Evolutionary conservation across 2,888 invertebrate species (phyloP), one percentile per base, ranked within the genome.

Genomic region (Agrochola circellaris): DNA sequence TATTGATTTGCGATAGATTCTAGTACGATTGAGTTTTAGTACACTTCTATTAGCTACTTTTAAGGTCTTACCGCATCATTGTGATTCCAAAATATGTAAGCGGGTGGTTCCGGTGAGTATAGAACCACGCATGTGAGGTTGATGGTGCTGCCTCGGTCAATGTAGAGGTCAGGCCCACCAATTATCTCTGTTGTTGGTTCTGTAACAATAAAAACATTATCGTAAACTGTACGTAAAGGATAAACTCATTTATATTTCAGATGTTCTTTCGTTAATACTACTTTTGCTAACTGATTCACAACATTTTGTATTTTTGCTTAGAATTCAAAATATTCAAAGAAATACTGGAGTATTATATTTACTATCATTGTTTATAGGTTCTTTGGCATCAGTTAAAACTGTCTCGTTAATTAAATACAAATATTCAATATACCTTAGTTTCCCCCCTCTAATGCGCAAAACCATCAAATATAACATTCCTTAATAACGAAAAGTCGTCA

Each of bases 1-100:
- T 45, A 70, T 30, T 34, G 15, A 58, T 58, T 66, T 42, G 2
- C 15, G 8, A 34, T 15, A 3, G 8, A 54, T 51, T 76, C 0
- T 26, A 23, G 9, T 51, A 15, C 23, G 1, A 7, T 23, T 30
- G 38, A 2, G 0, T 38, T 30, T 45, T 26, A 11, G 1, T 17
- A 30, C 13, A 48, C 6, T 9, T 78, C 0, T 38, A 11, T 79
- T 58, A 42, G 11, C 0, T 38, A n/a, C 1, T 61, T 13, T n/a
- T 11, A 45, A 38, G 30, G 17, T 38, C 98, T 98, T 97, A 99
- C 99, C 95, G 98, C 98, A 94, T 98, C 98, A 96, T 99, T 99
- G 96, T 99, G 99, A 97, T 99, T 99, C 99, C 99, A 99, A 95
- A 98, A 99, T 94, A 99, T 99, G 95, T 98, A 99, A 77, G 98